Percentiles rank a stretch among this genome's conserved stretches.
phyloP scores from a whole-genome alignment of 2,113 vertebrate genomes.

The Cairina moschata region DNA sequence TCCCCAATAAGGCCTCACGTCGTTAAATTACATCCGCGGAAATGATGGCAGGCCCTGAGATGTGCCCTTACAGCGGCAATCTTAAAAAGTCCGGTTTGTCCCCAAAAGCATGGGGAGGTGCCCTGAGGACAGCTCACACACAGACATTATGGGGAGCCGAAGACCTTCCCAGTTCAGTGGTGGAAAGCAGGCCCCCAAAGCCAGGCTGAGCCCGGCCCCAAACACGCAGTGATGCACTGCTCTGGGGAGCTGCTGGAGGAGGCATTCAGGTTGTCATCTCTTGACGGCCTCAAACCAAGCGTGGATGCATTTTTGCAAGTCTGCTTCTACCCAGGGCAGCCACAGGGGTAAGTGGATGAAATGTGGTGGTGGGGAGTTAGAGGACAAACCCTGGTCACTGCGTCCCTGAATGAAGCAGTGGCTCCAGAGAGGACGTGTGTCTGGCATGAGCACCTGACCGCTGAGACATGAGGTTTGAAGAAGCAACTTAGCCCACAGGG shows the following conservation, averaged over 20 bases:
- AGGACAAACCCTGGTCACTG: neutral
- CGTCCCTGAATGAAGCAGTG: neutral
- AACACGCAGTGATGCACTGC: accelerated
- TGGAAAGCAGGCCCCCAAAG: neutral
- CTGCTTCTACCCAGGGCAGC: neutral
- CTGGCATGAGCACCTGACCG: neutral
- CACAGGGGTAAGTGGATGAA: neutral
- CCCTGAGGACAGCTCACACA: neutral
- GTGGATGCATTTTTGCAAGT: neutral
- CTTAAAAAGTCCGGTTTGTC: neutral
- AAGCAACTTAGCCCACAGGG: accelerated
- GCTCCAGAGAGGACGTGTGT: neutral
- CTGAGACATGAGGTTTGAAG: neutral
- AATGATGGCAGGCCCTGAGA: neutral
- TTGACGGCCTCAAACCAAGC: neutral
- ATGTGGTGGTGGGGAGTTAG: neutral
- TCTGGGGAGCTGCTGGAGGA: neutral
- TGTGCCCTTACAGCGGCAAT: accelerated
- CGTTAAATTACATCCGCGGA: neutral
- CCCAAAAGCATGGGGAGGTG: neutral
- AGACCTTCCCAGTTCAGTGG: neutral
- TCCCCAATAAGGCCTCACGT: accelerated
- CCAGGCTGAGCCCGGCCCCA: neutral
- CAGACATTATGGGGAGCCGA: accelerated
- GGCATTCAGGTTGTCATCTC: neutral